Evolutionary conservation across 2,888 invertebrate genomes (phyloP).

Genomic region (Quadroppia sp.): DNA sequence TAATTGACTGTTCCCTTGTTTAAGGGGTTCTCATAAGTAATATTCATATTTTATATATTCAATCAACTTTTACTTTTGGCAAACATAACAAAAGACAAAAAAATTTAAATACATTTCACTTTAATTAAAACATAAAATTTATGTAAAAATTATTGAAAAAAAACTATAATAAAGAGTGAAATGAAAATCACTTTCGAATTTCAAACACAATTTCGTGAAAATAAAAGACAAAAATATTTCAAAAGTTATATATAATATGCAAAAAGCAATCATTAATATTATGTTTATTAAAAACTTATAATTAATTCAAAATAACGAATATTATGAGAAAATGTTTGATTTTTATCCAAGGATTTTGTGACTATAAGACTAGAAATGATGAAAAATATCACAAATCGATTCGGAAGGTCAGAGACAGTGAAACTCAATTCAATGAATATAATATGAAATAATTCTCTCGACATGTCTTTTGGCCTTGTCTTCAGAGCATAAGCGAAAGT

Average conservation of each 20-base stretch:
- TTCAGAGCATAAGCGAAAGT: background rate
- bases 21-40: background rate
- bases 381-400: too few relatives aligned
- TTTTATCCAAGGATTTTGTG: background rate
- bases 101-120: too few relatives aligned
- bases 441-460: background rate
- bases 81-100: too few relatives aligned
- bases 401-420: conserved; percentile 19
- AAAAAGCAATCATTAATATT: too few relatives aligned
- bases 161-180: conserved; percentile 1
- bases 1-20: background rate
- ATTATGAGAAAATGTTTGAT: background rate
- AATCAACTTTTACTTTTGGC: too few relatives aligned
- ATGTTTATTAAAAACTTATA: too few relatives aligned
- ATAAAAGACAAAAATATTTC: background rate
- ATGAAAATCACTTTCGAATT: background rate
- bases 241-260: too few relatives aligned
- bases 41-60: background rate
- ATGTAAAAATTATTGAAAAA: too few relatives aligned
- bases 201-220: background rate
- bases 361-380: too few relatives aligned
- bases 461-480: background rate
- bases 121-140: too few relatives aligned
- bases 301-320: too few relatives aligned
- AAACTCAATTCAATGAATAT: too few relatives aligned